Evolutionary conservation across 1,140 invertebrate genomes (phyloP).

Genomic region (Brachionus rubens): DNA sequence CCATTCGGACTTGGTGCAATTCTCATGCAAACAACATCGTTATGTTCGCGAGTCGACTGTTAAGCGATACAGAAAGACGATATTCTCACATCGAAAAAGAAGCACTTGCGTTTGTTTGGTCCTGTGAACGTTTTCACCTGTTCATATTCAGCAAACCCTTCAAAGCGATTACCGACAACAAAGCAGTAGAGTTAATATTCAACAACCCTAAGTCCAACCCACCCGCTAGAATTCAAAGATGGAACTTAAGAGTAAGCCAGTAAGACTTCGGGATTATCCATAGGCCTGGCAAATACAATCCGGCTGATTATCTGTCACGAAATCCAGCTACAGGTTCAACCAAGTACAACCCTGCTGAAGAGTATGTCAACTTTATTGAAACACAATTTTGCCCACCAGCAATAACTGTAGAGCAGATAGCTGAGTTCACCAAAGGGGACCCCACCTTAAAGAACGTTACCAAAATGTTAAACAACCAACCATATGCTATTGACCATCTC

Average conservation of each 20-base stretch:
- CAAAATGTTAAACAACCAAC: not conserved
- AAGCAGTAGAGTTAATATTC: conserved; percentile 12
- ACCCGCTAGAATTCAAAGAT: not conserved
- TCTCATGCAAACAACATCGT: conserved; percentile 53
- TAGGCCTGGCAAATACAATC: not conserved
- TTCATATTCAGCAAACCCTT: not conserved
- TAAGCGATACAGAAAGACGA: conserved; percentile 49
- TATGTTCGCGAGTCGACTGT: conserved; percentile 51
- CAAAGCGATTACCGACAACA: not conserved
- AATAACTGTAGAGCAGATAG: not conserved
- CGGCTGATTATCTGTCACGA: not conserved
- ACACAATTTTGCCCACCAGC: not conserved
- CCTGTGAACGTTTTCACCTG: not conserved
- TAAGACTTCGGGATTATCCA: not conserved
- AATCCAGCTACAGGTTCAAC: not conserved
- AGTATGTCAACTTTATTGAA: not conserved
- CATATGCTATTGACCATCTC: not conserved
- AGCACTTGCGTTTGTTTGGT: conserved; percentile 37
- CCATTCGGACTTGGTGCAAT: conserved; percentile 60
- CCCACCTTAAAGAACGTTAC: not conserved
- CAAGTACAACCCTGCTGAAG: not conserved
- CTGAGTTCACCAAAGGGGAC: not conserved
- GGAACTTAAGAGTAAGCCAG: not conserved
- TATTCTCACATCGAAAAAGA: conserved; percentile 54
- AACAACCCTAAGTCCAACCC: not conserved